Evolutionary conservation across 1,140 invertebrate species (phyloP).

Genomic region (Tenebrio molitor): DNA sequence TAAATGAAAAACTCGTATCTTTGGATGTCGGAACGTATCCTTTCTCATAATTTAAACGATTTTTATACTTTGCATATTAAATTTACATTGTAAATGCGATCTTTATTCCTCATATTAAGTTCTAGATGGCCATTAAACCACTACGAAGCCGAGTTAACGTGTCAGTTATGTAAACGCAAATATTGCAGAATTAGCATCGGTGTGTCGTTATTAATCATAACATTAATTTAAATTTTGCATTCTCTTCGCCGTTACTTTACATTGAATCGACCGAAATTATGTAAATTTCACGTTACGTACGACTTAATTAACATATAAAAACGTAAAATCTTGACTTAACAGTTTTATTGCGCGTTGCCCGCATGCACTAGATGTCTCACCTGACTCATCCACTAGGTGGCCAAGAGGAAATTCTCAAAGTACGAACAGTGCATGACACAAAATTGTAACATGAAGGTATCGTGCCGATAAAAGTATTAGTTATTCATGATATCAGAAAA

Average conservation of each 20-base stretch:
- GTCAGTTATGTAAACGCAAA: constrained; percentile 9
- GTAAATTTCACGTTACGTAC: neutral
- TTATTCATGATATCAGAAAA: no score
- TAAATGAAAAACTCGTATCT: neutral
- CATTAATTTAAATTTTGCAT: constrained; percentile 17
- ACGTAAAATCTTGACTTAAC: neutral
- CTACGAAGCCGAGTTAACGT: neutral
- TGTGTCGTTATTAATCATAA: constrained; percentile 15
- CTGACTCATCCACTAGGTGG: no score
- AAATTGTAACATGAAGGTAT: no score
- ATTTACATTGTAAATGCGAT: neutral
- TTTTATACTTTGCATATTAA: constrained; percentile 9
- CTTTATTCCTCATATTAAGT: neutral
- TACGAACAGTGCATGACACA: no score
- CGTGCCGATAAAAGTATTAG: no score
- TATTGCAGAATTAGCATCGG: constrained; percentile 23
- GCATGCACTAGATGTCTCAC: no score
- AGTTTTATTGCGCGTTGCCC: no score
- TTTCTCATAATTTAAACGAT: neutral
- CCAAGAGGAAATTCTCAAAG: no score
- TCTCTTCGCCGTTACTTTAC: neutral
- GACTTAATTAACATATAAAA: constrained; percentile 13
- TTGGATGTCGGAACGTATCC: neutral
- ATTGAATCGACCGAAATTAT: constrained; percentile 27
- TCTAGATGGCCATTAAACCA: constrained; percentile 1